Conservation (phyloP, 2,888 invertebrate species). For the Scrobipalpa costella region DNA sequence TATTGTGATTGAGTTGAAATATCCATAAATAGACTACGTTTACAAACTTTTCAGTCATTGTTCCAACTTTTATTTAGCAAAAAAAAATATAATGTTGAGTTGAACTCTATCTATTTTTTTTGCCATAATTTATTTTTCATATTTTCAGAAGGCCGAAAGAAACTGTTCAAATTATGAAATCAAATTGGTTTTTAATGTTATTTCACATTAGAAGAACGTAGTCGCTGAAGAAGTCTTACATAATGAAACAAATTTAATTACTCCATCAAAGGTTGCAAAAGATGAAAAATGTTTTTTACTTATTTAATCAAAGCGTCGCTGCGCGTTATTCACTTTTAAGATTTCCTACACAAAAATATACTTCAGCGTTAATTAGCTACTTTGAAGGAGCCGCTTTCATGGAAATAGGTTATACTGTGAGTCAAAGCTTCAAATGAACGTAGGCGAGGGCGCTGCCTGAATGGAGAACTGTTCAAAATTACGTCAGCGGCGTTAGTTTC, state of each 20-base stretch:
- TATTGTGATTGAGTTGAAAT: too few species aligned
- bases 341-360: neutral
- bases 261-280: neutral
- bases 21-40: too few species aligned
- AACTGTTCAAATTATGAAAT: neutral
- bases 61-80: neutral
- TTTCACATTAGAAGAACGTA: neutral
- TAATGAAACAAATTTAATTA: neutral
- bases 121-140: too few species aligned
- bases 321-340: neutral
- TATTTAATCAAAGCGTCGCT: slow-evolving; percentile 1
- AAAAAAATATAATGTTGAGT: too few species aligned
- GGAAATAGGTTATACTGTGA: neutral
- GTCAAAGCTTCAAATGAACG: too few species aligned
- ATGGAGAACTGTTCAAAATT: too few species aligned
- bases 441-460: too few species aligned
- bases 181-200: neutral
- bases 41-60: too few species aligned
- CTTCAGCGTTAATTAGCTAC: slow-evolving; percentile 1
- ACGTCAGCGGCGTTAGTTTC: too few species aligned
- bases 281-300: neutral
- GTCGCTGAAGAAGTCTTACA: neutral
- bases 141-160: neutral
- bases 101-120: too few species aligned
- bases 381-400: neutral